A percentile compares a stretch with the other conserved stretches of the same genome.
Conservation (phyloP, 2,888 invertebrate species). For the Ecliptopera silaceata region DNA sequence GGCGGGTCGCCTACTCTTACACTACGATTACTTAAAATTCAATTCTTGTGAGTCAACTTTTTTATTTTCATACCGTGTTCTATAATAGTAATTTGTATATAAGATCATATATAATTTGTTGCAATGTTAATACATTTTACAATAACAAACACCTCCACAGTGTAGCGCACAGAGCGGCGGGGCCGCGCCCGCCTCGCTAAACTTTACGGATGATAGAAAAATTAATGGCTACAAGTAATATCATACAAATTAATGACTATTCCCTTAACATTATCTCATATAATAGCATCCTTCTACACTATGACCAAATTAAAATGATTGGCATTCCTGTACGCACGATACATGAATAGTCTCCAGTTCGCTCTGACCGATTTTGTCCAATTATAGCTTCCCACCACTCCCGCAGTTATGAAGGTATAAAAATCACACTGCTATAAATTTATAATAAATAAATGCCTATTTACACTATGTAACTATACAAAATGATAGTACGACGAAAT, state of each 20-base stretch:
- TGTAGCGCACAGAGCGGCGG: conserved; percentile 58
- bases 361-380: conserved; percentile 70
- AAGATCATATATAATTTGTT: conserved; percentile 82
- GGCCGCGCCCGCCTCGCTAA: conserved; percentile 39
- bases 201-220: conserved; percentile 77
- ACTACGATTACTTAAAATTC: conserved; percentile 74
- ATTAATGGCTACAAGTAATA: conserved; percentile 81
- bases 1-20: conserved; percentile 63
- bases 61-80: conserved; percentile 82
- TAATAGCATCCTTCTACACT: conserved; percentile 81
- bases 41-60: conserved; percentile 80
- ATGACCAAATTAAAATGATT: conserved; percentile 72
- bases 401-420: conserved; percentile 76
- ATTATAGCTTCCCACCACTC: conserved; percentile 71
- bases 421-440: conserved; percentile 81
- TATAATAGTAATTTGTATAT: conserved; percentile 83
- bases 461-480: conserved; percentile 83
- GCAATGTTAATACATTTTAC: conserved; percentile 83
- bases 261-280: conserved; percentile 82
- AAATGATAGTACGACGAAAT: conserved; percentile 81
- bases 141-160: conserved; percentile 80
- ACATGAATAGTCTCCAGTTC: conserved; percentile 65
- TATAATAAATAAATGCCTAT: conserved; percentile 84
- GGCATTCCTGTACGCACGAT: conserved; percentile 64
- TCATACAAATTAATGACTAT: conserved; percentile 84